Percentiles rank a stretch among this genome's conserved stretches.
phyloP scores from a whole-genome alignment of 2,797 vertebrate species.

The Cetoscarus ocellatus region DNA sequence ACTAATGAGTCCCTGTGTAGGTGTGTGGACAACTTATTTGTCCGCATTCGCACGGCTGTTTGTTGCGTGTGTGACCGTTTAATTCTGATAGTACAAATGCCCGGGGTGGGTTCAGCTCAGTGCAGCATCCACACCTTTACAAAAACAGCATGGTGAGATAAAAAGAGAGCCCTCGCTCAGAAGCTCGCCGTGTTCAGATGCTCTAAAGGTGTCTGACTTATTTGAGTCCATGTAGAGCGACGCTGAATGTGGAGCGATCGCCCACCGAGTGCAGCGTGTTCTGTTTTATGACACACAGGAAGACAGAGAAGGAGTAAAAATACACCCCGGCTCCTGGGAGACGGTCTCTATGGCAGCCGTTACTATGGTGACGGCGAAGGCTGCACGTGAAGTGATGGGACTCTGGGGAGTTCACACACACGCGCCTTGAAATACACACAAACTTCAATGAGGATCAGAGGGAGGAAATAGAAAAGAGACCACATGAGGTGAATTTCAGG shows the following conservation, averaged over 20 bases:
- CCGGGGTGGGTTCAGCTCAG: slow-evolving; percentile 33
- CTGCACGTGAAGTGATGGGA: slow-evolving; percentile 77
- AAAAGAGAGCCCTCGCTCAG: slow-evolving; percentile 9
- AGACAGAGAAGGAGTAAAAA: slow-evolving; percentile 66
- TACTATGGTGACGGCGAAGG: slow-evolving; percentile 73
- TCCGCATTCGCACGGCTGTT: no score
- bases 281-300: slow-evolving; percentile 73
- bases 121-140: slow-evolving; percentile 21
- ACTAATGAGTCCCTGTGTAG: slow-evolving; percentile 11
- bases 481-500: slow-evolving; percentile 19
- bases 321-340: slow-evolving; percentile 75
- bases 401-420: slow-evolving; percentile 66
- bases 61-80: no score
- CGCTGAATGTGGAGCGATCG: slow-evolving; percentile 74
- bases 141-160: neutral
- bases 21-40: neutral
- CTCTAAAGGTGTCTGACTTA: slow-evolving; percentile 52
- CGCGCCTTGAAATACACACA: slow-evolving; percentile 2
- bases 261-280: slow-evolving; percentile 77
- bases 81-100: slow-evolving; percentile 19
- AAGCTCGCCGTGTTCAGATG: slow-evolving; percentile 46
- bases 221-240: slow-evolving; percentile 53
- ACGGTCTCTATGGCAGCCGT: slow-evolving; percentile 84
- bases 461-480: slow-evolving; percentile 13
- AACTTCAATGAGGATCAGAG: slow-evolving; percentile 32